Percentiles rank a stretch among this genome's conserved stretches.
phyloP scores from a whole-genome alignment of 2,113 vertebrate genomes.

The Hippocampus comes region DNA sequence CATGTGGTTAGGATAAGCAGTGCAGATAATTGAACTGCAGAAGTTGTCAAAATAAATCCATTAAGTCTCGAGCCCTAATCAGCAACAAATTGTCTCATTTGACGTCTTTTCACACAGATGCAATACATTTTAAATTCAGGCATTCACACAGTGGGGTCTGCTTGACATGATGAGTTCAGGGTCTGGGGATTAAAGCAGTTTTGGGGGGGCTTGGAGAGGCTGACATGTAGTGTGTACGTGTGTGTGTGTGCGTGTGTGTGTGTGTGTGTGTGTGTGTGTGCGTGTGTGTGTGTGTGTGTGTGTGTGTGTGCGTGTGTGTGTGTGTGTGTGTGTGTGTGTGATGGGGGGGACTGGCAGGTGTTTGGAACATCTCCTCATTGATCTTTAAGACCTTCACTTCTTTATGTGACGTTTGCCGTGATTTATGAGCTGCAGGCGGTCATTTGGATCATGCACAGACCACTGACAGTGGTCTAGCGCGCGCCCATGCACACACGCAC shows the following conservation, averaged over 20 bases:
- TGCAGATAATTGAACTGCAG: no score
- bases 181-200: constrained; percentile 29
- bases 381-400: constrained; percentile 46
- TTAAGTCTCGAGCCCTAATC: background rate
- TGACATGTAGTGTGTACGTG: background rate
- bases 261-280: background rate
- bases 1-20: no score
- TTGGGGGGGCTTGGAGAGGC: background rate
- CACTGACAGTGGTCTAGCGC: constrained; percentile 21
- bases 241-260: background rate
- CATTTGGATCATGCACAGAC: constrained; percentile 4
- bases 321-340: no score
- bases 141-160: background rate
- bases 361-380: constrained; percentile 35
- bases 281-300: no score
- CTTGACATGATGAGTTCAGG: constrained; percentile 20
- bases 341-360: constrained; percentile 14
- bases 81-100: background rate
- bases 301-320: background rate
- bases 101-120: background rate
- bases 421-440: constrained; percentile 48
- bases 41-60: background rate
- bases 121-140: background rate
- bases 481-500: background rate
- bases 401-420: constrained; percentile 36